Evolutionary conservation across 2,113 vertebrate species (phyloP).

Genomic region (Sturnira hondurensis): DNA sequence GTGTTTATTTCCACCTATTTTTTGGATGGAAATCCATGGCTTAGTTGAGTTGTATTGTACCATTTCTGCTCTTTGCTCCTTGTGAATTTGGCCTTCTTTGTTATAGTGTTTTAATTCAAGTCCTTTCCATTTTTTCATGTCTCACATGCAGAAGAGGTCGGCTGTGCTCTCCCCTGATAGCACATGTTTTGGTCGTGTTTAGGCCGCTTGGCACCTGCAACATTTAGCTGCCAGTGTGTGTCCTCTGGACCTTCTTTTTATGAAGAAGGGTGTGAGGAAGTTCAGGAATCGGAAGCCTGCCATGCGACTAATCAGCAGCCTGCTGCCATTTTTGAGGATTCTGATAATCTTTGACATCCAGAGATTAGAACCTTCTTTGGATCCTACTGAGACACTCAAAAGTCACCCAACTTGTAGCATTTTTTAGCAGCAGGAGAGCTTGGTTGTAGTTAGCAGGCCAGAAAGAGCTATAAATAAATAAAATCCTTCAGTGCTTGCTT

Average conservation of each 20-base stretch:
- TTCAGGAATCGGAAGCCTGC: constrained; percentile 36
- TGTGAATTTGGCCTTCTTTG: constrained; percentile 25
- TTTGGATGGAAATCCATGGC: constrained; percentile 13
- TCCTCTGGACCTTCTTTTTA: constrained; percentile 59
- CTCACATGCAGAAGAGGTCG: constrained; percentile 59
- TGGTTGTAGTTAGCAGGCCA: constrained; percentile 46
- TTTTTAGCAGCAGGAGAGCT: not conserved
- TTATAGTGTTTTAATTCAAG: constrained; percentile 31
- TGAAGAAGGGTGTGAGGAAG: constrained; percentile 18
- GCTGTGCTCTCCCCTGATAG: not conserved
- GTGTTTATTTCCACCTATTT: constrained; percentile 21
- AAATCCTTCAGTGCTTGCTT: constrained; percentile 5
- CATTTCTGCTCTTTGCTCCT: constrained; percentile 15
- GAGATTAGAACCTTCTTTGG: constrained; percentile 27
- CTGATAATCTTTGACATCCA: constrained; percentile 51
- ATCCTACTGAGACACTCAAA: constrained; percentile 26
- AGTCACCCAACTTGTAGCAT: constrained; percentile 30
- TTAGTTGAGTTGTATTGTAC: not conserved
- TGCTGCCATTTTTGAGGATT: constrained; percentile 38
- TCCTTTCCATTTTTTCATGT: constrained; percentile 29
- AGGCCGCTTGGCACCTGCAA: constrained; percentile 39
- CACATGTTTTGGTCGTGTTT: constrained; percentile 22
- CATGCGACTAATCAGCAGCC: not conserved
- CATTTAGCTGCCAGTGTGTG: constrained; percentile 46
- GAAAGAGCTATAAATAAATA: constrained; percentile 59